Evolutionary conservation across 2,888 invertebrate species (phyloP).

Genomic region (Drosophila demipolita): DNA sequence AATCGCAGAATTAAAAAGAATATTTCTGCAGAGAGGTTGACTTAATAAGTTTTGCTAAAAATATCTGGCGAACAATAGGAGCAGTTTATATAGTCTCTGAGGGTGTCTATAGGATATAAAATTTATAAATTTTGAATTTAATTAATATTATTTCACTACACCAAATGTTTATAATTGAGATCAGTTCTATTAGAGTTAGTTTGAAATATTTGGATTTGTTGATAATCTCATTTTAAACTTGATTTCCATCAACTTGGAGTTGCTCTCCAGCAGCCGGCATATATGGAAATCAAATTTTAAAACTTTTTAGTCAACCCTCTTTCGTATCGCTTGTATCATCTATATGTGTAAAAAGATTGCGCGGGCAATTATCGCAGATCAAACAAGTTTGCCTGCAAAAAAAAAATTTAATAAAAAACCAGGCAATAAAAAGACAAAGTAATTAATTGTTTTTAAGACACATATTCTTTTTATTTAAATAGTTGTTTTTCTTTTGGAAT

Average conservation of each 20-base stretch:
- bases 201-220: not conserved
- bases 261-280: not conserved
- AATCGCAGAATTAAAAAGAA: slow-evolving; percentile 35
- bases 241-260: not conserved
- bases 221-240: not conserved
- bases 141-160: not conserved
- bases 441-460: slow-evolving; percentile 72
- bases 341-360: slow-evolving; percentile 24
- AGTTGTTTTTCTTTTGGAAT: slow-evolving; percentile 65
- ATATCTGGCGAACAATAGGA: not conserved
- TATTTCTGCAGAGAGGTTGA: slow-evolving; percentile 33
- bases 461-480: slow-evolving; percentile 81
- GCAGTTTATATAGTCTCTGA: not conserved
- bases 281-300: not conserved
- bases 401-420: slow-evolving; percentile 33
- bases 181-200: not conserved
- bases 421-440: slow-evolving; percentile 61
- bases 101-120: not conserved
- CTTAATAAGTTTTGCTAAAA: slow-evolving; percentile 25
- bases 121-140: not conserved
- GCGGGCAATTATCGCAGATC: slow-evolving; percentile 38
- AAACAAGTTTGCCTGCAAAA: slow-evolving; percentile 60
- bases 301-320: slow-evolving; percentile 20
- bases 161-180: not conserved
- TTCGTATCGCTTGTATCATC: slow-evolving; percentile 15